A percentile compares a stretch with the other conserved stretches of the same genome.
phyloP scores from a whole-genome alignment of 2,113 vertebrate species.

The Marmota monax region DNA sequence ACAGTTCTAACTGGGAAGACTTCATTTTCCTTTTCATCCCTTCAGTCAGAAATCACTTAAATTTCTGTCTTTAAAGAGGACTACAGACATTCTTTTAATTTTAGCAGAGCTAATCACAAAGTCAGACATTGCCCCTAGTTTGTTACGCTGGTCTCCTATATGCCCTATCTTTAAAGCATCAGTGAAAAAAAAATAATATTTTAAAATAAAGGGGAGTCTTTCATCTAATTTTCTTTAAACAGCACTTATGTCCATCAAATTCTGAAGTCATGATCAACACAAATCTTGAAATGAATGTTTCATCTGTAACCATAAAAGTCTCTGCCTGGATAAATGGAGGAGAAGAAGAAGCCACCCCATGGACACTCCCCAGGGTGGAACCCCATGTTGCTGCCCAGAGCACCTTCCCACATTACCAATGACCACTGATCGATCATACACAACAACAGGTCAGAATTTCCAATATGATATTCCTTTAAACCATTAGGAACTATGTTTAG shows the following conservation, averaged over 20 bases:
- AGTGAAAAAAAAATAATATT: not conserved
- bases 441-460: slow-evolving; percentile 51
- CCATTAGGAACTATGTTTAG: slow-evolving; percentile 68
- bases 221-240: not conserved
- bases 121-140: not conserved
- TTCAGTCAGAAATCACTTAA: not conserved
- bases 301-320: not conserved
- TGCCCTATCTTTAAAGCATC: not conserved
- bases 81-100: not conserved
- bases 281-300: not conserved
- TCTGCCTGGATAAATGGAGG: not conserved
- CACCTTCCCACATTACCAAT: slow-evolving; percentile 33
- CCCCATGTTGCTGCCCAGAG: slow-evolving; percentile 32
- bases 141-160: not conserved
- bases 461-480: slow-evolving; percentile 44
- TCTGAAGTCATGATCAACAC: not conserved
- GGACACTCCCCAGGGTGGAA: not conserved
- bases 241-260: not conserved
- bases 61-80: slow-evolving; percentile 1
- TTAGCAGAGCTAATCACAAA: not conserved
- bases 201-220: not conserved
- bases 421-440: not conserved
- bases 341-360: not conserved
- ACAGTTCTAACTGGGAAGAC: not conserved
- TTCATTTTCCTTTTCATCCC: not conserved